Evolutionary conservation across 2,797 vertebrate genomes (phyloP).

Genomic region (Microhierax caerulescens): DNA sequence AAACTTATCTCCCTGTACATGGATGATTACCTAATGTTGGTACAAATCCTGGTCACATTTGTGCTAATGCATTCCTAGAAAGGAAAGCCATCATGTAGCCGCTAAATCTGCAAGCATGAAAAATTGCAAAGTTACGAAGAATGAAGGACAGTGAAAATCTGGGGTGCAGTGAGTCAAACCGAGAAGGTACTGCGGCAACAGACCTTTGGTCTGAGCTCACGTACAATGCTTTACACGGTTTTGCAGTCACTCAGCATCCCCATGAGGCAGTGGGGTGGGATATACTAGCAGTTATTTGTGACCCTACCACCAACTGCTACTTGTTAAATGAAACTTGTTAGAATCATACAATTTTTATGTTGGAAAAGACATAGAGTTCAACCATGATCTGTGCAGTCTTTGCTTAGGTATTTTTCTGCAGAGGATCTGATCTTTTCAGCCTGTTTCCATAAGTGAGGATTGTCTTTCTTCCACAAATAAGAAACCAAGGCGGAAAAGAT

Average conservation of each 20-base stretch:
- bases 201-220: not conserved
- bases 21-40: not conserved
- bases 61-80: not conserved
- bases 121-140: not conserved
- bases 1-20: fast-evolving
- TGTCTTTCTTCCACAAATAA: not conserved
- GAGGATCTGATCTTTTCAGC: not conserved
- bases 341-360: not conserved
- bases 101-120: not conserved
- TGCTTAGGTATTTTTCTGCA: not conserved
- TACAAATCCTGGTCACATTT: not conserved
- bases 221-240: not conserved
- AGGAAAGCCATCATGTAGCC: not conserved
- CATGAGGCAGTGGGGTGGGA: not conserved
- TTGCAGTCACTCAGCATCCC: not conserved
- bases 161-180: not conserved
- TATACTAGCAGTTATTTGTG: not conserved
- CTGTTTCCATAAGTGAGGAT: not conserved
- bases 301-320: not conserved
- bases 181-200: not conserved
- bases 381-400: not conserved
- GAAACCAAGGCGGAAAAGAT: not conserved
- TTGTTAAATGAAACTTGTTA: not conserved
- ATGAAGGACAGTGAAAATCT: not conserved
- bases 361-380: not conserved